Base-by-base conservation (phyloP, 2,797 vertebrate species). In the Scomberomorus guttatus region DNA sequence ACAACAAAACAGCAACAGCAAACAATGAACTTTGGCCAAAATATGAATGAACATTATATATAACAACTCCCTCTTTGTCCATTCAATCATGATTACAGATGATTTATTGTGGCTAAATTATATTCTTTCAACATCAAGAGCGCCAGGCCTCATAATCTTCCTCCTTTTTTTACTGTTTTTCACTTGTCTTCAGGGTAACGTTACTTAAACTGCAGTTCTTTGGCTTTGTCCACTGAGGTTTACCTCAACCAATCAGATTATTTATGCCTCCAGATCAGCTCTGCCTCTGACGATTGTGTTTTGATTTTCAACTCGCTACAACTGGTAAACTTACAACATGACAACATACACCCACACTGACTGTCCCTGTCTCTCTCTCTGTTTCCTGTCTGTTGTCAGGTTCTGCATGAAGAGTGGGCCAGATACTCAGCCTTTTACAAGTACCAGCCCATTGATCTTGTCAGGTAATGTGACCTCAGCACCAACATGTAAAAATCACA, bases 341-440 rank as follows among this genome's bases (percentile, higher is more conserved):
- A 80, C 66, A 76, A 34, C 66, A 50, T 24, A 58, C 77, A 51
- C 88, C 76, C 75, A 80, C 83, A 27, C 44, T 72, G 61, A 76
- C 72, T 6, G 14, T 25, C 5, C 6, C 66, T 25, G 7, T 48
- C 59, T 81, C 29, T 55, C 10, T 42, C 39, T 42, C 11, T 37
- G 15, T 14, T 44, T 74, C 58, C 65, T 86, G 34, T 32, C 54
- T 75, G 22, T 79, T 71, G 85, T 81, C 87, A 99, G 98, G 80
- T 98, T 79, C 95, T 99, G 67, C 97, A 98, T 81, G 96, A 91
- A 73, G 98, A 99, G 94, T 99, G 98, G 98, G 98, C 98, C 59
- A 93, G 96, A 95, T 99, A 99, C 0, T 96, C 97, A 67, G 97
- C 93, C 29, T 99, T 99, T 91, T 99, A 97, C 94, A 99, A 99